Evolutionary conservation across 2,888 invertebrate genomes (phyloP), one percentile per base, ranked within the genome.

Genomic region (Leptinotarsa tumamoca): DNA sequence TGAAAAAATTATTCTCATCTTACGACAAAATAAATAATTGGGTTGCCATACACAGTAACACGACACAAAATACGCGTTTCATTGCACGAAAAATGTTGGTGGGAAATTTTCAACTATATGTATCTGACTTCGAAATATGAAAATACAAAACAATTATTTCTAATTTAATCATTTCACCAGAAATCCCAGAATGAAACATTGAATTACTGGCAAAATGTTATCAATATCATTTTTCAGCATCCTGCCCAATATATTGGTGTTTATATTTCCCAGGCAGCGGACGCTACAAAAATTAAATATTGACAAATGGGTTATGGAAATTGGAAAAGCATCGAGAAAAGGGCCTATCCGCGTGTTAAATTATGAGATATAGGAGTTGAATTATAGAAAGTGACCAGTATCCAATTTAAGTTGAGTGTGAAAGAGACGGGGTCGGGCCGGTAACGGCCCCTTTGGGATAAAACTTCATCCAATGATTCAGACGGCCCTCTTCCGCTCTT

Each of bases 361-460:
- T 88, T 88, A 88, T 88, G 87, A 88, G 86, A 86, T 87, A 87
- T 87, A 87, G 87, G 86, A 87, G 87, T 86, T 88, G 88, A 88
- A 88, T 88, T 88, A 88, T 88, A 88, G 88, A 88, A 88, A 88
- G 87, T 88, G 88, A 88, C 87, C 88, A 87, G 88, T 87, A 87
- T 88, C 88, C 88, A 88, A 88, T 88, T 88, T 88, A 88, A 88
- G 88, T 88, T 88, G 86, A 86, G 87, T 86, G 87, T 86, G 86
- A 87, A 87, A 87, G 87, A 87, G 87, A 87, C 87, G 86, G 86
- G 86, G 86, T 84, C 86, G 86, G 85, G 84, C 86, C 86, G 82
- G 86, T 87, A 88, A 88, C 88, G 87, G 87, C 87, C 80, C 88
- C 87, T 80, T 77, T 75, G 87, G 87, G 88, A 87, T 82, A 76